A percentile compares a stretch with the other conserved stretches of the same genome.
These are phyloP conservation scores for Enteromius thamalakanensis DNA, from an alignment of 2,797 vertebrate species.

Conservation along the genomic window DNA sequence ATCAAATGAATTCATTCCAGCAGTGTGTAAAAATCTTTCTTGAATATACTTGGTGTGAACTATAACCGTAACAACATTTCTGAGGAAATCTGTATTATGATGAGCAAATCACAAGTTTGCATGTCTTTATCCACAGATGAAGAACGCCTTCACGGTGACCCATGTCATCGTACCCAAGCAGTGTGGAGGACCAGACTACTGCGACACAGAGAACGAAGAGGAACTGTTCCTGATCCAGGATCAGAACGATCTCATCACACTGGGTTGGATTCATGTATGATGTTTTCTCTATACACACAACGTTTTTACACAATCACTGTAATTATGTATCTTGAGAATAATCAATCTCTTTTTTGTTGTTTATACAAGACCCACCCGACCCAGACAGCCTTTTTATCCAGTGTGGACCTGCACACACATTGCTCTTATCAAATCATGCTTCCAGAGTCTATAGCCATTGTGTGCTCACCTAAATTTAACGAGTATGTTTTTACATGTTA, in stretches of 20 bases:
- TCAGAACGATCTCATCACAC: conserved; percentile 90
- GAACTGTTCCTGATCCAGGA: conserved; percentile 96
- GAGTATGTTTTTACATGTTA: conserved; percentile 76
- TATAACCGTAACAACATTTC: background rate
- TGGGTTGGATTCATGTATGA: conserved; percentile 98
- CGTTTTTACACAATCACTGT: background rate
- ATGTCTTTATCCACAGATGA: conserved; percentile 76
- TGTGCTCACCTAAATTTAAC: conserved; percentile 95
- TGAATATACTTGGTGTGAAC: background rate
- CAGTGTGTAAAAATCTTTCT: background rate
- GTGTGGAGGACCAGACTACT: conserved; percentile 90
- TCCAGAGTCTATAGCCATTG: conserved; percentile 94
- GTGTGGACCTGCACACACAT: conserved; percentile 96
- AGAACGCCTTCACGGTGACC: conserved; percentile 91
- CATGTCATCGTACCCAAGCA: conserved; percentile 96
- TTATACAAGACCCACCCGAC: conserved; percentile 91
- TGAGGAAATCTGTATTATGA: background rate
- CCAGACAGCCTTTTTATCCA: conserved; percentile 98
- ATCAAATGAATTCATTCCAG: background rate
- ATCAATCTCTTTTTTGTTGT: background rate
- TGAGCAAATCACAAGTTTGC: background rate
- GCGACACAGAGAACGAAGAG: conserved; percentile 94
- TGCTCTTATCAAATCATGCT: conserved; percentile 99
- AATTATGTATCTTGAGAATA: background rate
- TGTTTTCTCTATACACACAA: no score